Conservation (phyloP, 2,113 vertebrate species). For the Solea solea region DNA sequence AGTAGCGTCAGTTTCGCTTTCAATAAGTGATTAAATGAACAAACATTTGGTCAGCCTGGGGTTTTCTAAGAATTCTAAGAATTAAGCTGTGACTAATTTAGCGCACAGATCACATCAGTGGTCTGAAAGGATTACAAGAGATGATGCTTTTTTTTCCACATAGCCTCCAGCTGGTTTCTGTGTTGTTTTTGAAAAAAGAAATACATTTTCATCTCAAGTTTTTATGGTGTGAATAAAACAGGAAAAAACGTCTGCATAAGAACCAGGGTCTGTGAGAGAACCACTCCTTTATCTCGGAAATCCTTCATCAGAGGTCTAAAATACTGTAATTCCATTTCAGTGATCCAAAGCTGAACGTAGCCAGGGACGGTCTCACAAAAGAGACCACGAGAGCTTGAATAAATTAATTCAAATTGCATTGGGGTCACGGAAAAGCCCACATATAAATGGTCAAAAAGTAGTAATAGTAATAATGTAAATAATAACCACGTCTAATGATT, state of each 20-base stretch:
- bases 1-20: too few species aligned
- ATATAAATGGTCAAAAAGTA: too few species aligned
- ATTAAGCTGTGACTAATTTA: too few species aligned
- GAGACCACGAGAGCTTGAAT: constrained; percentile 35
- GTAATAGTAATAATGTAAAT: too few species aligned
- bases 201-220: not conserved
- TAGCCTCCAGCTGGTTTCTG: constrained; percentile 5
- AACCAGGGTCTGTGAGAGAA: not conserved
- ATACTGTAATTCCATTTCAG: constrained; percentile 42
- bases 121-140: not conserved
- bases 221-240: constrained; percentile 11
- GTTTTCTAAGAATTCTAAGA: too few species aligned
- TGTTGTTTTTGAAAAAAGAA: constrained; percentile 16
- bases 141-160: not conserved
- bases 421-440: too few species aligned
- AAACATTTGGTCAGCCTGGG: too few species aligned
- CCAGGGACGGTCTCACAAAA: constrained; percentile 23
- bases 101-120: too few species aligned
- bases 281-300: too few species aligned
- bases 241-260: constrained; percentile 2
- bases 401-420: constrained; percentile 34
- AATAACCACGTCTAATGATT: too few species aligned
- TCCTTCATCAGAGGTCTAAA: constrained; percentile 38
- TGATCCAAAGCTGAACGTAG: constrained; percentile 29
- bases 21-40: too few species aligned